Base-by-base conservation (phyloP, 2,113 vertebrate genomes). In the Dipodomys spectabilis region DNA sequence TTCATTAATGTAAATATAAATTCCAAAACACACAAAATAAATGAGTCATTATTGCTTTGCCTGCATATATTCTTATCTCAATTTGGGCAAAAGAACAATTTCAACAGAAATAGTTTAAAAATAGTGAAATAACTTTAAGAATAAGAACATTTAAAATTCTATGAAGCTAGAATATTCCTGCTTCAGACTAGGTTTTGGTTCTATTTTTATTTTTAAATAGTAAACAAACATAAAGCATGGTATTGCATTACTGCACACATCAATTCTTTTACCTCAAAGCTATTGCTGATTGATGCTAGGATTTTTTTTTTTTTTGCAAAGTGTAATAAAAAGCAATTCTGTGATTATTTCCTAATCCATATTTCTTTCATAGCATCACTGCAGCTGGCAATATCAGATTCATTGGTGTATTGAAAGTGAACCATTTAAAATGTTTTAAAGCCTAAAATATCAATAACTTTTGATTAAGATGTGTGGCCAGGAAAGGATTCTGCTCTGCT, bases 361-460 rank as follows among this genome's bases (percentile, higher is more conserved):
- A 82, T 87, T 88, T 94, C 32, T 93, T 87, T 94, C 35, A 64
- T 65, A 75, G 28, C 1, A 68, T 92, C 72, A 88, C 4, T 10
- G 15, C 85, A 20, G 7, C 23, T 86, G 57, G 6, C 22, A 80
- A 77, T 88, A 80, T 77, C 18, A 86, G 13, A 88, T 84, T 44
- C 53, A 86, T 25, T 92, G 45, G 15, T 39, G 3, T 93, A 73
- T 62, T 85, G 60, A 94, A 82, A 68, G 30, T 13, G 28, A 82
- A 67, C 7, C 62, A 75, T 60, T 90, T 89, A 45, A 93, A 92
- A 82, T 87, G 19, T 23, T 94, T 94, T 75, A 73, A 95, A 64
- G n/a, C 12, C 49, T 13, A 90, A 81, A 86, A 86, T 44, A 27
- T 94, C 64, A 86, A 74, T 92, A 90, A 87, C 62, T 75, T 13